Base-by-base conservation (phyloP, 2,113 vertebrate genomes). In the Corydoras sp. region DNA sequence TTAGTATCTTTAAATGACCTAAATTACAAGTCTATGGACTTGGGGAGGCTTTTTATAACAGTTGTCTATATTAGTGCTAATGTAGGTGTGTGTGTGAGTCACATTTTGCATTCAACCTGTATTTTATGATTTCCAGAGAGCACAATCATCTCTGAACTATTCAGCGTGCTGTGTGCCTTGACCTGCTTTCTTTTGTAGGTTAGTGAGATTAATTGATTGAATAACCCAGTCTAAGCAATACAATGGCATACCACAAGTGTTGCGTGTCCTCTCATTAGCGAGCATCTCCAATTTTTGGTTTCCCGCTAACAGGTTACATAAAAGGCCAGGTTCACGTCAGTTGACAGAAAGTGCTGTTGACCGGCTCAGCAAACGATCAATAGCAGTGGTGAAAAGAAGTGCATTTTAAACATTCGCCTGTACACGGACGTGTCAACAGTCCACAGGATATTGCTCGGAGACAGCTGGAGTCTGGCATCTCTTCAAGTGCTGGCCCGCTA, bases 401-500 rank as follows among this genome's bases (percentile, higher is more conserved):
- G 18, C 32, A 63, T 63, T 56, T 63, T 71, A 14, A 48, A 58
- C 18, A 65, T n/a, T 58, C 18, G 18, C 29, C 31, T 9, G 9
- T 14, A 18, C 12, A 9, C 4, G 29, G 14, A 31, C 60, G 56
- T 67, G 54, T 75, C 62, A 75, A 72, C 24, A 56, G 60, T 11
- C 64, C 30, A 51, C 64, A 66, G 72, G 58, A 49, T 32, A 30
- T 66, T 79, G 35, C 71, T 68, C 2, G 15, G 58, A 64, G 24
- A 58, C 67, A 54, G n/a, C 72, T 75, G 72, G 62, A 58, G 24
- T 67, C 54, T 68, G 69, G 55, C 75, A 71, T 67, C 64, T 62
- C 49, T 56, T 77, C 58, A 43, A 73, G 58, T 32, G 15, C 32
- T 48, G 70, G 62, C 15, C 62, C 69, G 8, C 12, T 58, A 14